phyloP scores from a whole-genome alignment of 2,797 vertebrate genomes.

The Discoglossus pictus region DNA sequence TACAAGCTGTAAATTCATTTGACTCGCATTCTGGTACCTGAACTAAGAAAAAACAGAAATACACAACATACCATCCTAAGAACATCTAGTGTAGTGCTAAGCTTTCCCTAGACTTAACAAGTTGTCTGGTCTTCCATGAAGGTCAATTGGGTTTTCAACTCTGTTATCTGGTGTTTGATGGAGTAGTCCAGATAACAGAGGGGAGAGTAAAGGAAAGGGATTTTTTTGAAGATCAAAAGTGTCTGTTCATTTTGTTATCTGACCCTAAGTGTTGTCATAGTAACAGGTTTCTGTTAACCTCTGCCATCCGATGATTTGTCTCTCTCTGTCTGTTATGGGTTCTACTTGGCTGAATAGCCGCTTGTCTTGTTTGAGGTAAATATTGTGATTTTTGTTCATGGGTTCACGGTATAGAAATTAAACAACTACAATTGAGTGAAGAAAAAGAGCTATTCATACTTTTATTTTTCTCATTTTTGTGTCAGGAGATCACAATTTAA shows the following conservation, averaged over 20 bases:
- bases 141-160: constrained; percentile 89
- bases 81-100: constrained; percentile 59
- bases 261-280: constrained; percentile 85
- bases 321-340: constrained; percentile 65
- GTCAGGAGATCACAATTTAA: not conserved
- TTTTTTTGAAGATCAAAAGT: constrained; percentile 83
- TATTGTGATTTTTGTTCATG: constrained; percentile 27
- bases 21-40: constrained; percentile 53
- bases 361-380: constrained; percentile 51
- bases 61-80: constrained; percentile 55
- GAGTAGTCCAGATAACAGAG: constrained; percentile 87
- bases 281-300: constrained; percentile 85
- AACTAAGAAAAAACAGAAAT: constrained; percentile 50
- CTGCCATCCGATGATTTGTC: constrained; percentile 76
- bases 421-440: too few relatives aligned
- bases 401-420: not conserved
- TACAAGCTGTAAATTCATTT: constrained; percentile 53
- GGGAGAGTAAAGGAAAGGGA: constrained; percentile 79
- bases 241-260: constrained; percentile 87
- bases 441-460: too few relatives aligned
- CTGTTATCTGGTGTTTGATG: constrained; percentile 92
- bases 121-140: constrained; percentile 78
- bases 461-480: too few relatives aligned
- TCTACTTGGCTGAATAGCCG: constrained; percentile 62
- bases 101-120: constrained; percentile 72